Base-by-base conservation (phyloP, 2,113 vertebrate genomes). In the Hippocampus comes region DNA sequence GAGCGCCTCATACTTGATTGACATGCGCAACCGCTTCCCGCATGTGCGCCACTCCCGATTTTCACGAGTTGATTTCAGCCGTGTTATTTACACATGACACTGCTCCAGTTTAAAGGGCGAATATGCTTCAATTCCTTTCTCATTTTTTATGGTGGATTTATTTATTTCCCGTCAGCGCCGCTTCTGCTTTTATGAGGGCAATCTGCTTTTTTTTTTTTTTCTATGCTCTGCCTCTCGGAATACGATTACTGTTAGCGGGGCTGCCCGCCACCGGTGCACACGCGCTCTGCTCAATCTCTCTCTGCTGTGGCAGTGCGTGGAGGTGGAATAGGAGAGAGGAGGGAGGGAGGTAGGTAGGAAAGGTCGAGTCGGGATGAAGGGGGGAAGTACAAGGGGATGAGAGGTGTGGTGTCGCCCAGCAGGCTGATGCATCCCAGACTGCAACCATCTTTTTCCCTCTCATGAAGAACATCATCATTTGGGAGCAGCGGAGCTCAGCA, bases 11-110 rank as follows among this genome's bases (percentile, higher is more conserved):
- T 74, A 75, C 61, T 68, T 70, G 48, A 48, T 17, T 63, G 11
- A 71, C 48, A 71, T 42, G 48, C 30, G 70, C 64, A 25, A 53
- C 56, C 53, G 59, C 59, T 69, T 14, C 48, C 56, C 56, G 66
- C 73, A 71, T 59, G 71, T 70, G 55, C 74, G 72, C 46, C 60
- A 70, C 79, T 84, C 77, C 76, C 70, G 81, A 80, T 84, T 83
- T 82, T 77, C 77, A 81, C 81, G 77, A 80, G 84, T 81, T 79
- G 67, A 87, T 87, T 86, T 78, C 74, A 86, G 77, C 73, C 23
- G 41, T 80, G 81, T 86, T 87, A 84, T 89, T 89, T 82, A 86
- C 82, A 85, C 81, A 79, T 76, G 27, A 79, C 78, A 75, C 78
- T 38, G 80, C 74, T 66, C 59, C 74, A 20, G 70, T 86, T 83